Conservation (phyloP, 2,888 invertebrate genomes). For the Cerceris rybyensis region DNA sequence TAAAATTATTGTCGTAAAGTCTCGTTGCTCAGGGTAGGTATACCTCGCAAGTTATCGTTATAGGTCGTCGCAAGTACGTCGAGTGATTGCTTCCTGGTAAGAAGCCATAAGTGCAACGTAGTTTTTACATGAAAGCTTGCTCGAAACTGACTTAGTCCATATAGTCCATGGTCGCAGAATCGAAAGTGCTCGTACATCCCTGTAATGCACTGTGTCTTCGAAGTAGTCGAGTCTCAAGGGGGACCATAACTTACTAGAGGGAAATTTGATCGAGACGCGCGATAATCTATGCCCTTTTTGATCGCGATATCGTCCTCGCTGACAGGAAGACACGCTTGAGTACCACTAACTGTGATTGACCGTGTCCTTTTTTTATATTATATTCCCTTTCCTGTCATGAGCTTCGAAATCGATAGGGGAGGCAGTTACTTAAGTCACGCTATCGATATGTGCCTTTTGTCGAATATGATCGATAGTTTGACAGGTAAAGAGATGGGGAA, state of each 20-base stretch:
- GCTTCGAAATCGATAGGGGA: background rate
- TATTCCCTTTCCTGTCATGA: slow-evolving; percentile 46
- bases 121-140: slow-evolving; percentile 27
- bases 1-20: slow-evolving; percentile 33
- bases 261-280: slow-evolving; percentile 62
- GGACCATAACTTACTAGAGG: slow-evolving; percentile 29
- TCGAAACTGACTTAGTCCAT: slow-evolving; percentile 30
- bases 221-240: slow-evolving; percentile 27
- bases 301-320: slow-evolving; percentile 32
- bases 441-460: background rate
- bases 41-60: slow-evolving; percentile 46
- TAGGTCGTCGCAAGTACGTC: slow-evolving; percentile 28
- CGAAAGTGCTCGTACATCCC: slow-evolving; percentile 39
- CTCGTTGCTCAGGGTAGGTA: slow-evolving; percentile 19
- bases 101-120: slow-evolving; percentile 26
- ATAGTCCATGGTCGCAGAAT: slow-evolving; percentile 10
- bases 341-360: slow-evolving; percentile 46
- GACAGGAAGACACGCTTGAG: slow-evolving; percentile 50
- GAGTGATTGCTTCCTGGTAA: slow-evolving; percentile 23
- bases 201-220: slow-evolving; percentile 33
- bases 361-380: slow-evolving; percentile 48
- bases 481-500: background rate
- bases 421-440: background rate
- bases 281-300: slow-evolving; percentile 69
- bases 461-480: background rate